Percentiles rank a stretch among this genome's conserved stretches.
phyloP scores from a whole-genome alignment of 1,140 invertebrate species.

The Nixonia krombeini region DNA sequence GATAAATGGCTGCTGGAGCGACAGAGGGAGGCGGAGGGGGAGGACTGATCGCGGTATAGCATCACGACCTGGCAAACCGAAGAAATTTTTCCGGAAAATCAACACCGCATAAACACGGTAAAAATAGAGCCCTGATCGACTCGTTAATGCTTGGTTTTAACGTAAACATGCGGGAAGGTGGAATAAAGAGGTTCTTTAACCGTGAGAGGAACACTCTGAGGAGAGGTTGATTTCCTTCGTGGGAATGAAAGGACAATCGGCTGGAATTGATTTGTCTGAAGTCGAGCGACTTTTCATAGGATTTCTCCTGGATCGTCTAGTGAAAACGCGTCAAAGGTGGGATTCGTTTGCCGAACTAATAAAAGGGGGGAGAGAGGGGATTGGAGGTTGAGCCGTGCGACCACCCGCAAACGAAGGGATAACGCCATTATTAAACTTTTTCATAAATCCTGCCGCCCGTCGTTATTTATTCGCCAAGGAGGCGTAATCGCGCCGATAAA shows the following conservation, averaged over 20 bases:
- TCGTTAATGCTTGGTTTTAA: too few relatives aligned
- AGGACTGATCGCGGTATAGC: too few relatives aligned
- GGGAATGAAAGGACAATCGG: not conserved
- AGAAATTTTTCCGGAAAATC: too few relatives aligned
- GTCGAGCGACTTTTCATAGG: too few relatives aligned
- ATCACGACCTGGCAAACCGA: too few relatives aligned
- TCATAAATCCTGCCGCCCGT: not conserved
- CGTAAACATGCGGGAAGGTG: too few relatives aligned
- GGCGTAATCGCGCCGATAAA: constrained; percentile 1
- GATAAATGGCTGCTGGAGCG: too few relatives aligned
- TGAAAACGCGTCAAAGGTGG: not conserved
- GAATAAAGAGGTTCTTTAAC: constrained; percentile 6
- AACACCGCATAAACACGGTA: too few relatives aligned
- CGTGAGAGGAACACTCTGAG: not conserved
- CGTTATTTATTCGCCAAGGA: not conserved
- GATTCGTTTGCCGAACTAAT: constrained; percentile 2
- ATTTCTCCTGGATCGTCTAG: too few relatives aligned
- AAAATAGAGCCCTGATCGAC: too few relatives aligned
- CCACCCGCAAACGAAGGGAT: too few relatives aligned
- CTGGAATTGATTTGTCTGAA: not conserved
- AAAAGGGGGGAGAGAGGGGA: constrained; percentile 10
- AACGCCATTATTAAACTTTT: constrained; percentile 22
- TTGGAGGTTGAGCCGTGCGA: constrained; percentile 6
- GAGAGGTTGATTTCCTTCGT: not conserved
- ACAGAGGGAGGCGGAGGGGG: too few relatives aligned